Percentiles rank a stretch among this genome's conserved stretches.
phyloP scores from a whole-genome alignment of 2,113 vertebrate genomes.

The Calonectris borealis region DNA sequence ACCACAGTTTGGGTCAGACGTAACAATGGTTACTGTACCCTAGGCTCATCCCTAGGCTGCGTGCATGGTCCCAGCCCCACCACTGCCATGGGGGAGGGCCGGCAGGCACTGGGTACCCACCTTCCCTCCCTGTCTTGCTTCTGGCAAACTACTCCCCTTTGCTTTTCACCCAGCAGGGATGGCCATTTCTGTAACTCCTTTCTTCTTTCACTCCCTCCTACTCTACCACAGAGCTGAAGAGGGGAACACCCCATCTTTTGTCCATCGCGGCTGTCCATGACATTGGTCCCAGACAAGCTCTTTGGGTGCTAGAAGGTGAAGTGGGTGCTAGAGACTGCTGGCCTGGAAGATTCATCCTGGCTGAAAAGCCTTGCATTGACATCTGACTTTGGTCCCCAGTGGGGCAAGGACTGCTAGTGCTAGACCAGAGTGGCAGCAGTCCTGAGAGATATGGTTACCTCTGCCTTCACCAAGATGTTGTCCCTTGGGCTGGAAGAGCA shows the following conservation, averaged over 20 bases:
- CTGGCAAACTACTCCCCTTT: background rate
- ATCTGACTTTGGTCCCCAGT: background rate
- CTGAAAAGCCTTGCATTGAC: background rate
- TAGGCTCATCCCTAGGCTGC: background rate
- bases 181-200: background rate
- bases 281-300: background rate
- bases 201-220: background rate
- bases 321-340: background rate
- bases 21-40: background rate
- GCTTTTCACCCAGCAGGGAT: background rate
- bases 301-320: background rate
- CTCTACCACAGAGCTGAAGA: background rate
- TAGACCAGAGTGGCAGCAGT: background rate
- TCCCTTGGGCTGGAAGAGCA: background rate
- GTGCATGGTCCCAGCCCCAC: background rate
- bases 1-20: background rate
- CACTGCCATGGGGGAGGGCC: background rate
- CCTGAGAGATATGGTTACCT: background rate
- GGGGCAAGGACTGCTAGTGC: background rate
- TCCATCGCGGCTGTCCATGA: background rate
- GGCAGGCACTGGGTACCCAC: background rate
- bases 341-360: background rate
- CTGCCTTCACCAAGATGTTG: background rate
- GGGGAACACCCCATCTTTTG: background rate
- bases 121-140: background rate